Conservation (phyloP, 1,140 invertebrate species). For the Drosophila sp. region DNA sequence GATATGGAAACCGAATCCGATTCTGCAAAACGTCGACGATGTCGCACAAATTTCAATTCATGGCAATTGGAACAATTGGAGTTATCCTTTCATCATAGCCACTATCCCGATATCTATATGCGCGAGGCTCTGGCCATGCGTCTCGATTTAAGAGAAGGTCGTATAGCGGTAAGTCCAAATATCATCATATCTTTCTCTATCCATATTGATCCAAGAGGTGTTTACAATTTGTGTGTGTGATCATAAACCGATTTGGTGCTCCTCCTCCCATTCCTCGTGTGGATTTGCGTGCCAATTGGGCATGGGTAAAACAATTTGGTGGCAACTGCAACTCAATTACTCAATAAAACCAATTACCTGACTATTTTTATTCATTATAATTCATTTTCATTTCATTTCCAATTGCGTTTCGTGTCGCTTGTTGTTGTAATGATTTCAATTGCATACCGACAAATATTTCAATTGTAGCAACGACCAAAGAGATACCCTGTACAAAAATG, state of each 20-base stretch:
- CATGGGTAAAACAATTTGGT: constrained; percentile 76
- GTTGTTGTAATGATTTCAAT: constrained; percentile 80
- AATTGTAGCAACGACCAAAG: neutral
- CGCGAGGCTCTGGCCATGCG: constrained; percentile 96
- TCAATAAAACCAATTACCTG: constrained; percentile 80
- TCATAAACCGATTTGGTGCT: no score
- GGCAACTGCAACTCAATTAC: constrained; percentile 78
- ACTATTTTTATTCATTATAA: constrained; percentile 82
- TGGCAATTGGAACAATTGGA: constrained; percentile 99
- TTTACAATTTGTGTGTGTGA: no score
- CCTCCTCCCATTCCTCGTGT: neutral
- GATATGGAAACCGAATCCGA: constrained; percentile 42
- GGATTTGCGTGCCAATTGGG: constrained; percentile 24
- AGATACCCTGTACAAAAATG: neutral
- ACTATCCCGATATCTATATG: constrained; percentile 99
- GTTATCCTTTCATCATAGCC: constrained; percentile 95
- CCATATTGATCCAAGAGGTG: no score
- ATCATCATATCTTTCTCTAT: neutral
- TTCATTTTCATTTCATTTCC: constrained; percentile 79
- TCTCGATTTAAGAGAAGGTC: constrained; percentile 97
- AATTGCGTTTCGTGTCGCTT: constrained; percentile 83
- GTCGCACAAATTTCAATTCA: constrained; percentile 98
- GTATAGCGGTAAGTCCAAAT: constrained; percentile 94
- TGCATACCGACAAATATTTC: constrained; percentile 31
- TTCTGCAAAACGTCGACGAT: constrained; percentile 89